Percentiles rank a stretch among this genome's conserved stretches.
These are phyloP conservation scores for Leucoptera coffeella DNA, from an alignment of 2,888 invertebrate genomes.

Conservation along the genomic window DNA sequence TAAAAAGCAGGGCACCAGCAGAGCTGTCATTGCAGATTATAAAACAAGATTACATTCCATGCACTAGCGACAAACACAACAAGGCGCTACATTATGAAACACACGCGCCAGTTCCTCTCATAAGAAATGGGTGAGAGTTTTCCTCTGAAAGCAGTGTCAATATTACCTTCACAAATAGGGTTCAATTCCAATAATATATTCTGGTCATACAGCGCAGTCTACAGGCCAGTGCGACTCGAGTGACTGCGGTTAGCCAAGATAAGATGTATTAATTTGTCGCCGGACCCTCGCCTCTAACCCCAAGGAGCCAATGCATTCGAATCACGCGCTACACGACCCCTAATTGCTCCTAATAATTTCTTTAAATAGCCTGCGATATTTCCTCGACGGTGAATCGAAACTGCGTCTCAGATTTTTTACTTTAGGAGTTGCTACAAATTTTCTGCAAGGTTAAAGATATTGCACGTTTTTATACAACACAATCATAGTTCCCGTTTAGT, in stretches of 20 bases:
- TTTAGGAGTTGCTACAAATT: too few species aligned
- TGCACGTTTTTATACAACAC: too few species aligned
- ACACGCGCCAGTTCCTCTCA: too few species aligned
- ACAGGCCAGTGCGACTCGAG: slow-evolving; percentile 11
- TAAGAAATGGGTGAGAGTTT: too few species aligned
- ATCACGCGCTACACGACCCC: slow-evolving; percentile 49
- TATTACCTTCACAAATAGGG: slow-evolving; percentile 15
- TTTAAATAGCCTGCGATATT: slow-evolving; percentile 6
- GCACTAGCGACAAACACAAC: too few species aligned
- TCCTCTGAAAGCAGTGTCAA: slow-evolving; percentile 15
- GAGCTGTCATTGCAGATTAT: slow-evolving; percentile 41
- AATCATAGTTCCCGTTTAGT: too few species aligned
- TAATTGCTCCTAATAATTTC: slow-evolving; percentile 52
- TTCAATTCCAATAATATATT: slow-evolving; percentile 35
- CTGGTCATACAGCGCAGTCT: slow-evolving; percentile 29
- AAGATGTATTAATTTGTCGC: slow-evolving; percentile 53
- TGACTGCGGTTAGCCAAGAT: slow-evolving; percentile 21
- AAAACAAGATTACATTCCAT: slow-evolving; percentile 39
- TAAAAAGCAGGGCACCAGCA: slow-evolving; percentile 25
- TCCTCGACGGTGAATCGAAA: too few species aligned
- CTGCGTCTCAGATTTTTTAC: too few species aligned
- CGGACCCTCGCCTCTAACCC: slow-evolving; percentile 26
- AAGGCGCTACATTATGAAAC: too few species aligned
- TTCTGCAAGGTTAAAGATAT: too few species aligned
- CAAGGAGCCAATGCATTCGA: slow-evolving; percentile 28